Evolutionary conservation across 2,888 invertebrate genomes (phyloP).

Genomic region (Listrodromus nycthemerus): DNA sequence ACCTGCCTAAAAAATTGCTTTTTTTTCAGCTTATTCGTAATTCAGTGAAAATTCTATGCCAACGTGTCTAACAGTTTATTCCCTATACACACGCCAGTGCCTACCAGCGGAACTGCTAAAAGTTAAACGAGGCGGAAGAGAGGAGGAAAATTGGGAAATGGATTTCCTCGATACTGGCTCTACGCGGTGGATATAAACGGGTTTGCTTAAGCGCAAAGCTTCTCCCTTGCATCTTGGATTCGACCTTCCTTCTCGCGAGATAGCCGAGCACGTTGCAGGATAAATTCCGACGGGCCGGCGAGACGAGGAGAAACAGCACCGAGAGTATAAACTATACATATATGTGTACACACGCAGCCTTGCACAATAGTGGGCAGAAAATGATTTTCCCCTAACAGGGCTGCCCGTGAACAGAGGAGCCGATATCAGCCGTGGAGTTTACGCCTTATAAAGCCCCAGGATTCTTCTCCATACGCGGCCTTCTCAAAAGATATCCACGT

Average conservation of each 20-base stretch:
- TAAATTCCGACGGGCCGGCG: background rate
- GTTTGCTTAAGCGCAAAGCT: conserved; percentile 46
- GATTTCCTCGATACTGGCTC: background rate
- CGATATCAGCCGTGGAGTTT: conserved; percentile 36
- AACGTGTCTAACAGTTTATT: background rate
- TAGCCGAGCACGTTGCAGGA: background rate
- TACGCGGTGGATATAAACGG: conserved; percentile 16
- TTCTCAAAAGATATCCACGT: background rate
- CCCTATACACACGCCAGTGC: background rate
- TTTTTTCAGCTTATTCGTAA: too few species aligned
- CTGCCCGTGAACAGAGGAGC: background rate
- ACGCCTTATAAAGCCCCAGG: conserved; percentile 60
- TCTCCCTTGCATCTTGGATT: conserved; percentile 11
- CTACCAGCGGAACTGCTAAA: background rate
- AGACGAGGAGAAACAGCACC: conserved; percentile 8
- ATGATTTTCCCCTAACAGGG: conserved; percentile 23
- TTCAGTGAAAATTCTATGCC: background rate
- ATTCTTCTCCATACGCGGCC: background rate
- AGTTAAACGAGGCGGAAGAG: conserved; percentile 16
- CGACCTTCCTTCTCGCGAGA: background rate
- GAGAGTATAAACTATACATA: conserved; percentile 10
- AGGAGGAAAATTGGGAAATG: conserved; percentile 28
- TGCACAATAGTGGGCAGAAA: conserved; percentile 6
- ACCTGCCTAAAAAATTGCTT: too few species aligned
- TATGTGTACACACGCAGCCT: background rate